Evolutionary conservation across 1,140 invertebrate genomes (phyloP).

Genomic region (Leptestheria dahalacensis): DNA sequence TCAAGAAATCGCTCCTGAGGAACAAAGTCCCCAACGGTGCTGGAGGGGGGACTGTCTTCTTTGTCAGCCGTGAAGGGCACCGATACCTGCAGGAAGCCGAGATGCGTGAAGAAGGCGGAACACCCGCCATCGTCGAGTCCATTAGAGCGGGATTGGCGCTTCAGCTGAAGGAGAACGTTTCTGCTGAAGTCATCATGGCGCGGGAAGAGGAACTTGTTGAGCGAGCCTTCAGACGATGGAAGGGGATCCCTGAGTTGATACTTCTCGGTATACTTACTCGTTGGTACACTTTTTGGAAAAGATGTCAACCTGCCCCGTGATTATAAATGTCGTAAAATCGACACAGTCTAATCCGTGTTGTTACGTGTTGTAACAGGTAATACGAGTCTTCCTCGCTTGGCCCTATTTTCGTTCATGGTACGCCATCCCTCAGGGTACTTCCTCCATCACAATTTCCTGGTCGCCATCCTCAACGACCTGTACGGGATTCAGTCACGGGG

Average conservation of each 20-base stretch:
- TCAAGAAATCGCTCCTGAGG: constrained; percentile 45
- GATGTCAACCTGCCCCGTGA: too few species aligned
- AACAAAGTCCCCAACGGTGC: constrained; percentile 35
- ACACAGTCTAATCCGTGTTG: too few species aligned
- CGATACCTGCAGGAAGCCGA: constrained; percentile 45
- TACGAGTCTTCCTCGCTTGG: constrained; percentile 45
- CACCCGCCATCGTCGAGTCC: constrained; percentile 63
- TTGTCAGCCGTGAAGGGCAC: constrained; percentile 37
- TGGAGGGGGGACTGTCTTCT: constrained; percentile 48
- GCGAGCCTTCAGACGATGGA: constrained; percentile 21
- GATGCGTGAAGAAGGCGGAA: constrained; percentile 68
- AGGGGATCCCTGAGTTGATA: constrained; percentile 57
- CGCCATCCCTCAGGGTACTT: constrained; percentile 58
- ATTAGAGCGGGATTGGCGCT: constrained; percentile 71
- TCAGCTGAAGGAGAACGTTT: constrained; percentile 68
- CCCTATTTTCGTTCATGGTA: constrained; percentile 75
- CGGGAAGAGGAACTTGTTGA: constrained; percentile 41
- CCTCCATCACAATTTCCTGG: constrained; percentile 81
- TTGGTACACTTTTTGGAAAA: too few species aligned
- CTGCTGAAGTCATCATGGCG: constrained; percentile 49
- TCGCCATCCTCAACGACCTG: constrained; percentile 73
- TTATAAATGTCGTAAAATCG: too few species aligned
- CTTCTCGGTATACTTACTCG: constrained; percentile 46
- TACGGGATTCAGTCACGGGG: constrained; percentile 81
- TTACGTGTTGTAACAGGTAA: too few species aligned